Evolutionary conservation across 2,113 vertebrate genomes (phyloP).

Genomic region (Zapus hudsonius): DNA sequence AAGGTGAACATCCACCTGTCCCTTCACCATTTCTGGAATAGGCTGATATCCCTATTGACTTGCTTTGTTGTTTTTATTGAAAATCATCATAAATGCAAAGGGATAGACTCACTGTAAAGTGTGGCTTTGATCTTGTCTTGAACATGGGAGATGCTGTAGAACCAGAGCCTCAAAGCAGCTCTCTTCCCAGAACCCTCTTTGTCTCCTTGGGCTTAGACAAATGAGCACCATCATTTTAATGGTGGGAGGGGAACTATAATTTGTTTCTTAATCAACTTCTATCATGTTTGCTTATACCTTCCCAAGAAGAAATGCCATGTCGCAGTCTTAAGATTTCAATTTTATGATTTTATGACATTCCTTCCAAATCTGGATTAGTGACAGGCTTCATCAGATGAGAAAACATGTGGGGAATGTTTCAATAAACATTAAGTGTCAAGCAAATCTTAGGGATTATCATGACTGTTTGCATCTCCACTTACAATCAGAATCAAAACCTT

Average conservation of each 20-base stretch:
- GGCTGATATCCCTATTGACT: neutral
- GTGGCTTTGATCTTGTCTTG: neutral
- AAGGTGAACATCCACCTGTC: neutral
- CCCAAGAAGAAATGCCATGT: neutral
- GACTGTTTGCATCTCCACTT: neutral
- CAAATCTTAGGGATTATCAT: conserved; percentile 36
- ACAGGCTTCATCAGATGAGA: conserved; percentile 4
- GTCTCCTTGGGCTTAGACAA: neutral
- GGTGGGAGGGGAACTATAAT: no score
- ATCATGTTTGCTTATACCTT: neutral
- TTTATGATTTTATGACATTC: conserved; percentile 36
- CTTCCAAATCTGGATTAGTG: conserved; percentile 19
- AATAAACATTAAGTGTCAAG: conserved; percentile 11
- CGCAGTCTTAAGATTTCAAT: conserved; percentile 35
- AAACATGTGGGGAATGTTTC: conserved; percentile 8
- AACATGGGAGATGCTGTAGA: neutral
- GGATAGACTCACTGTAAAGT: neutral
- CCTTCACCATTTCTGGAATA: neutral
- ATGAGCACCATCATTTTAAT: neutral
- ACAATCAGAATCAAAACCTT: conserved; percentile 18
- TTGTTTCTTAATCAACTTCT: conserved; percentile 14
- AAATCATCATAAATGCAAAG: neutral
- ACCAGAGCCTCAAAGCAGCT: neutral
- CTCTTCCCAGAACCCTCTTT: neutral
- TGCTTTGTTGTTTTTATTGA: neutral